Evolutionary conservation across 2,113 vertebrate species (phyloP).

Genomic region (Thoracochromis brauschi): DNA sequence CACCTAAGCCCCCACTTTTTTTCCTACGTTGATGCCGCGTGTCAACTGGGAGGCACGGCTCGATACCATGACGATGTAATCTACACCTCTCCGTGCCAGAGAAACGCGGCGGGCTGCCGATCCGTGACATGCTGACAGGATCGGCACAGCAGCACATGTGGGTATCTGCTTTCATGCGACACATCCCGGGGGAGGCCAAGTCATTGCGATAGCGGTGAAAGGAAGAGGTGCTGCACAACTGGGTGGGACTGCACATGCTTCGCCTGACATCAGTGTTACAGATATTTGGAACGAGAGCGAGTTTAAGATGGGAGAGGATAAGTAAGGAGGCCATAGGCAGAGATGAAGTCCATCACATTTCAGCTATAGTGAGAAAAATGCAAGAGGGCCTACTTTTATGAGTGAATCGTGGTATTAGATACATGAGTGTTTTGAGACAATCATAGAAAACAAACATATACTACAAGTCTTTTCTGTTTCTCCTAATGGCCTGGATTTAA

Average conservation of each 20-base stretch:
- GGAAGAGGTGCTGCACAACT: not conserved
- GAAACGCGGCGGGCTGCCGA: slow-evolving; percentile 28
- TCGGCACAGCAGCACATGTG: slow-evolving; percentile 44
- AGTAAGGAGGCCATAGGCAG: not conserved
- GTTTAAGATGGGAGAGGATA: not conserved
- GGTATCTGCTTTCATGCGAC: slow-evolving; percentile 58
- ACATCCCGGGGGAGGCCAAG: slow-evolving; percentile 1
- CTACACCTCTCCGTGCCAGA: slow-evolving; percentile 47
- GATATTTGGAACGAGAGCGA: not conserved
- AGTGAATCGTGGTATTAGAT: not conserved
- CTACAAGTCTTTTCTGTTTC: not conserved
- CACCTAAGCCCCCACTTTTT: not conserved
- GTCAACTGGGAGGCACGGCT: slow-evolving; percentile 27
- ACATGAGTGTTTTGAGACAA: not conserved
- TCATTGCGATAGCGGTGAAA: not conserved
- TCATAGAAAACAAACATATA: not conserved
- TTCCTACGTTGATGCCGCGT: not conserved
- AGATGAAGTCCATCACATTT: not conserved
- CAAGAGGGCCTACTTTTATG: not conserved
- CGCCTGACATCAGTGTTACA: not conserved
- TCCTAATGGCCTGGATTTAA: not conserved
- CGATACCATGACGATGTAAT: slow-evolving; percentile 54
- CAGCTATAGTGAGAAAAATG: not conserved
- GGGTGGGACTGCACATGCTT: not conserved
- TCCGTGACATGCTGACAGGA: slow-evolving; percentile 54